Percentiles rank a stretch among this genome's conserved stretches.
Conservation (phyloP, 2,888 invertebrate species). For the Drosophila kuntzei region DNA sequence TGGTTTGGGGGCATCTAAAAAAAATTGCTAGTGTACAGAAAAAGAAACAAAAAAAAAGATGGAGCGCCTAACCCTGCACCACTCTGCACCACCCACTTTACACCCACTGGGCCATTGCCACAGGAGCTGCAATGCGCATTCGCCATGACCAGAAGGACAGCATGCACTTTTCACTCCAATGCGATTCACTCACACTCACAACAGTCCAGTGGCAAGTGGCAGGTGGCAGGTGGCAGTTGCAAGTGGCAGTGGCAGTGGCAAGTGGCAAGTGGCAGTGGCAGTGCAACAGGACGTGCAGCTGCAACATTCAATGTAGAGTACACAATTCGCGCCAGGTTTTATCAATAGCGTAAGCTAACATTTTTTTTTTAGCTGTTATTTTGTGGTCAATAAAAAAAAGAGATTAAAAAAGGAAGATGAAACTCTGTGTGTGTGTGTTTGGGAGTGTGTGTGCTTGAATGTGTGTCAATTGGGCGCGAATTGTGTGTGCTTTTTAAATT, state of each 20-base stretch:
- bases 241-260: conserved; percentile 30
- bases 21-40: conserved; percentile 49
- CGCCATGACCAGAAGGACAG: conserved; percentile 32
- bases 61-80: conserved; percentile 1
- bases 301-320: conserved; percentile 6
- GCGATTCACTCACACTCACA: conserved; percentile 44
- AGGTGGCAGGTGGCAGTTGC: conserved; percentile 11
- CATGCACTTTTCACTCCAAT: conserved; percentile 54
- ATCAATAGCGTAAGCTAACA: conserved; percentile 18
- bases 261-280: conserved; percentile 29
- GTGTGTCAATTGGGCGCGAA: conserved; percentile 46
- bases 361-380: conserved; percentile 14
- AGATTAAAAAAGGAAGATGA: conserved; percentile 11
- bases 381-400: conserved; percentile 36
- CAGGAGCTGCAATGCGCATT: conserved; percentile 49
- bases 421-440: conserved; percentile 7
- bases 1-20: conserved; percentile 19
- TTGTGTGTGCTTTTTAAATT: background rate
- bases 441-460: conserved; percentile 21
- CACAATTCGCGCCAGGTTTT: conserved; percentile 35
- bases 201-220: conserved; percentile 9
- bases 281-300: conserved; percentile 49
- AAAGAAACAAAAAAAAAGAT: conserved; percentile 9
- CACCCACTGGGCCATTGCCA: conserved; percentile 12
- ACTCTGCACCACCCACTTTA: background rate